Conservation (phyloP, 92 coral and sea anemone species). For the Umimayanthus chanpuru region DNA sequence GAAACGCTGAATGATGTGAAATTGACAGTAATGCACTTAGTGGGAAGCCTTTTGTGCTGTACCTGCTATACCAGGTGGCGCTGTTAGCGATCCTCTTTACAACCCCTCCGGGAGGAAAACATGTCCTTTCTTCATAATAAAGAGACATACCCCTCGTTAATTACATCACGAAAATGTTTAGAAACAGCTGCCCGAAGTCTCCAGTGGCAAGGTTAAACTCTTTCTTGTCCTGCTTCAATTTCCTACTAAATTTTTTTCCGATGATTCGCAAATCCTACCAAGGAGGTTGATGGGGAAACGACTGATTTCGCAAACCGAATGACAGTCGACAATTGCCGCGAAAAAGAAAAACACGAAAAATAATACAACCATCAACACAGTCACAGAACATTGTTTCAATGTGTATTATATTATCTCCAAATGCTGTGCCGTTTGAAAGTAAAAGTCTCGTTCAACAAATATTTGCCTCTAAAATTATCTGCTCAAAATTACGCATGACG, state of each 20-base stretch:
- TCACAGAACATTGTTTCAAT: background rate
- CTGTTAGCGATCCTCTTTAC: constrained; percentile 18
- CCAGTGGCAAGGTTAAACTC: too few species aligned
- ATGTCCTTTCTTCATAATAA: too few species aligned
- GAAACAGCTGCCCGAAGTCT: background rate
- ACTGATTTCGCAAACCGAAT: background rate
- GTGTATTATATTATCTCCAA: too few species aligned
- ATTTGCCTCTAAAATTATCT: background rate
- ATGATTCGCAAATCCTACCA: too few species aligned
- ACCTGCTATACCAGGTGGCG: constrained; percentile 31
- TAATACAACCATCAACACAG: too few species aligned
- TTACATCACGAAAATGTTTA: background rate
- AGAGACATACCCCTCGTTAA: background rate
- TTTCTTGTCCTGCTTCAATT: background rate
- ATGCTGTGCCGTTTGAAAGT: background rate
- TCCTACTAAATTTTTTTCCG: background rate
- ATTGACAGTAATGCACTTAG: background rate
- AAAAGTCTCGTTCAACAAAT: background rate
- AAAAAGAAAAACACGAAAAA: background rate
- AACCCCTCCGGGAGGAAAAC: background rate
- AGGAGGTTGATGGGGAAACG: background rate
- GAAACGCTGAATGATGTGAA: background rate
- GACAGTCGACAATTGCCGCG: background rate
- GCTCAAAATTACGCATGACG: background rate
- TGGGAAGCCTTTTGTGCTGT: background rate